These are phyloP conservation scores for Piezodorus guildinii DNA, from an alignment of 1,140 invertebrate genomes.

Conservation along the genomic window DNA sequence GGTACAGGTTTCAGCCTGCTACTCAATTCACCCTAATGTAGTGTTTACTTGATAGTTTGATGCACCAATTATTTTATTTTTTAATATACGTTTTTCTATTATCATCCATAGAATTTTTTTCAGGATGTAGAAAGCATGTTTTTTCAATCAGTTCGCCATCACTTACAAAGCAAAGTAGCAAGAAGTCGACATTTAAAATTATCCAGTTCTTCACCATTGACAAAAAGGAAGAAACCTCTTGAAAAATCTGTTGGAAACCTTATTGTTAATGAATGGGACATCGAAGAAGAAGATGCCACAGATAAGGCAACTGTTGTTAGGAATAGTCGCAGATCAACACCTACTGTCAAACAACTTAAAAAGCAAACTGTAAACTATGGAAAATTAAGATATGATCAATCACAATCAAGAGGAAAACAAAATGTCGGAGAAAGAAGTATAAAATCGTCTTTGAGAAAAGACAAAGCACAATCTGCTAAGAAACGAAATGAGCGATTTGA, in stretches of 20 bases:
- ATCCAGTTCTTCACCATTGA: constrained; percentile 8
- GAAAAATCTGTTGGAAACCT: constrained; percentile 12
- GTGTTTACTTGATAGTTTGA: too few relatives aligned
- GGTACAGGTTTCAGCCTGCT: too few relatives aligned
- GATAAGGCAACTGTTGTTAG: constrained; percentile 18
- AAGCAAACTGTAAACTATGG: constrained; percentile 6
- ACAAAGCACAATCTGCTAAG: constrained; percentile 10
- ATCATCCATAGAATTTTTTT: neutral
- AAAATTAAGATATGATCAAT: constrained; percentile 16
- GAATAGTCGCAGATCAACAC: constrained; percentile 3
- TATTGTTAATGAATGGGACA: constrained; percentile 16
- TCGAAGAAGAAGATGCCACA: constrained; percentile 16
- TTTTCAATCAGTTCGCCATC: constrained; percentile 20
- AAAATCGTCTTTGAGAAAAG: constrained; percentile 11
- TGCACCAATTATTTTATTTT: too few relatives aligned
- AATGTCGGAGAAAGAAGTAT: constrained; percentile 13
- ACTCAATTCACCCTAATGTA: too few relatives aligned
- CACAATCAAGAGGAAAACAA: constrained; percentile 1
- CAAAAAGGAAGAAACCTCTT: constrained; percentile 1
- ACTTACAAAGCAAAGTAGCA: constrained; percentile 18
- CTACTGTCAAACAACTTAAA: constrained; percentile 12
- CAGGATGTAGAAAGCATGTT: constrained; percentile 25
- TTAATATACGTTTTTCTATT: neutral
- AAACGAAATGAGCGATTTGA: constrained; percentile 17
- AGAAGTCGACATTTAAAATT: constrained; percentile 5